Percentiles rank a stretch among this genome's conserved stretches.
Evolutionary conservation across 2,113 vertebrate species (phyloP).

Genomic region (Empidonax traillii): DNA sequence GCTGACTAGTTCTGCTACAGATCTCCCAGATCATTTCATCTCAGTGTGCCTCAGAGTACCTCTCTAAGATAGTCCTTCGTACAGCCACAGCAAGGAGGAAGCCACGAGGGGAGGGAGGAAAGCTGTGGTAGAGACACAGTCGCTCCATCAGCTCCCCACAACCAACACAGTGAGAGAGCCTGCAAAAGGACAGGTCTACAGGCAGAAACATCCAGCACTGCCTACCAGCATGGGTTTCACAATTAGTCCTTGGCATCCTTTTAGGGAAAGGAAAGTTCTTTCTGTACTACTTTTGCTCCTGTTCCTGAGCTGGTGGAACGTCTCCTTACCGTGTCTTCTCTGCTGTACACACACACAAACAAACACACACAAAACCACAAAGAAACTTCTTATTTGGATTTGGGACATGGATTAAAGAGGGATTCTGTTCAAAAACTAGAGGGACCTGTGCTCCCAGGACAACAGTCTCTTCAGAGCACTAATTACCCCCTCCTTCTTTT

Average conservation of each 20-base stretch:
- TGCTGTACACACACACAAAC: neutral
- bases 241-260: neutral
- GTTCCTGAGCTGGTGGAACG: neutral
- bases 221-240: neutral
- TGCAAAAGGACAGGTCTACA: neutral
- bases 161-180: fast-evolving
- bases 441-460: constrained; percentile 2
- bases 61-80: neutral
- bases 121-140: neutral
- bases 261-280: neutral
- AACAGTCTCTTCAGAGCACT: neutral
- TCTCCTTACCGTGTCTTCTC: neutral
- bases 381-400: neutral
- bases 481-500: neutral
- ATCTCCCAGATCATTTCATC: neutral
- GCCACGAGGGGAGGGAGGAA: neutral
- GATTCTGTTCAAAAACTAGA: neutral
- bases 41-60: neutral
- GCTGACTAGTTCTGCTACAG: neutral
- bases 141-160: neutral
- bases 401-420: neutral
- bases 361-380: neutral
- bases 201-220: neutral
- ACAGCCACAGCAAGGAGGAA: neutral
- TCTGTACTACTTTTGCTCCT: neutral